Conservation (phyloP, 1,140 invertebrate genomes). For the Drosophila serrata region DNA sequence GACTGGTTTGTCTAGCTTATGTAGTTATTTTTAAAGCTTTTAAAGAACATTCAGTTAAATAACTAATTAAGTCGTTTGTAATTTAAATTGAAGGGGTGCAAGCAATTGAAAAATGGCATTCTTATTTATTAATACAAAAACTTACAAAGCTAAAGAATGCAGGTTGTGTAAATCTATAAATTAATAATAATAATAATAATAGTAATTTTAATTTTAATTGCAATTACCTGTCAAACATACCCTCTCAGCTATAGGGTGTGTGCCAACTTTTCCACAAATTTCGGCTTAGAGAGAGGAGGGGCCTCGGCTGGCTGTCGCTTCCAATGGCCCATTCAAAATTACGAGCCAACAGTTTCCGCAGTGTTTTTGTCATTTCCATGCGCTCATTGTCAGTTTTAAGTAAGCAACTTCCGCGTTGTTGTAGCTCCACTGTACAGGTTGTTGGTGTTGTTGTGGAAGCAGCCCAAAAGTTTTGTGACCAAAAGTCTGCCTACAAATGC, state of each 20-base stretch:
- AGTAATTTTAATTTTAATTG: neutral
- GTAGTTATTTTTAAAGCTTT: no score
- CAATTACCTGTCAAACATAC: neutral
- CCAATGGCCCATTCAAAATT: conserved; percentile 82
- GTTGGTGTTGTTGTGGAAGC: conserved; percentile 50
- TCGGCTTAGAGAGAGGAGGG: conserved; percentile 11
- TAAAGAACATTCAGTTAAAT: no score
- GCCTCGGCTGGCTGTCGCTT: conserved; percentile 52
- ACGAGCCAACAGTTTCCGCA: conserved; percentile 82
- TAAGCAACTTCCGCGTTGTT: conserved; percentile 70
- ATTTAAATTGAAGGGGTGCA: no score
- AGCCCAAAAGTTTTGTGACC: conserved; percentile 73
- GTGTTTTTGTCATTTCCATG: conserved; percentile 83
- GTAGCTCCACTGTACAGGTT: conserved; percentile 12
- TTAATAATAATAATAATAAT: neutral
- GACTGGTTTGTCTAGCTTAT: no score
- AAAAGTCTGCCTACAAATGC: conserved; percentile 78
- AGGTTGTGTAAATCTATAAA: no score
- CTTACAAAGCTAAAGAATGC: no score
- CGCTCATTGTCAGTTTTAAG: conserved; percentile 82
- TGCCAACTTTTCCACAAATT: conserved; percentile 50
- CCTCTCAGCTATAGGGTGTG: conserved; percentile 2
- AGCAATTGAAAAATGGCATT: no score
- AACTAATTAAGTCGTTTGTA: no score
- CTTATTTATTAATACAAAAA: no score